These are phyloP conservation scores for Drosophila repleta DNA, from an alignment of 1,140 invertebrate genomes.

Conservation along the genomic window DNA sequence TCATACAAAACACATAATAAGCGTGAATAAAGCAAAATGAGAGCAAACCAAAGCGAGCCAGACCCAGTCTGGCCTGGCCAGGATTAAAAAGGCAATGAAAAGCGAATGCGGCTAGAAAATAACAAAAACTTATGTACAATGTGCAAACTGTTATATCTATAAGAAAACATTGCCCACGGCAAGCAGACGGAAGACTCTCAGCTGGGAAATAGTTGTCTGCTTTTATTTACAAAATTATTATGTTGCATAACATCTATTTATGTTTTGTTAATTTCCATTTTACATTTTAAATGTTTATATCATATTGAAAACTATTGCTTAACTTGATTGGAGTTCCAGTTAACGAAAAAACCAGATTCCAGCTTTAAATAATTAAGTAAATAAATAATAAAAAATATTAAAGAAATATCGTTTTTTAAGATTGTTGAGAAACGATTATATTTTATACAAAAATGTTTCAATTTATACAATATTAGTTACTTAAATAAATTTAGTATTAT, in stretches of 20 bases:
- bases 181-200: not conserved
- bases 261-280: too few species aligned
- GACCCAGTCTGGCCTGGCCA: slow-evolving; percentile 18
- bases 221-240: not conserved
- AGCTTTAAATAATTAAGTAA: too few species aligned
- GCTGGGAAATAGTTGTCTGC: not conserved
- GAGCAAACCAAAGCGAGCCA: slow-evolving; percentile 61
- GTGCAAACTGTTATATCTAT: slow-evolving; percentile 23
- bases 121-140: slow-evolving; percentile 16
- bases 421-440: not conserved
- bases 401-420: not conserved
- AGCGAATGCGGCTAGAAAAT: slow-evolving; percentile 49
- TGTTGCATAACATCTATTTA: too few species aligned
- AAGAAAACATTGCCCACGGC: not conserved
- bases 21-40: slow-evolving; percentile 78
- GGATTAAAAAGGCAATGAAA: slow-evolving; percentile 48
- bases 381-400: slow-evolving; percentile 1
- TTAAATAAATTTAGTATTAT: too few species aligned
- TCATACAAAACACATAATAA: slow-evolving; percentile 68
- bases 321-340: not conserved
- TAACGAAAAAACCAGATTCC: too few species aligned
- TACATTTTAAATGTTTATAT: too few species aligned
- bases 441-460: too few species aligned
- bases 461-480: too few species aligned
- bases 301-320: not conserved